Evolutionary conservation across 2,797 vertebrate species (phyloP), one percentile per base, ranked within the genome.

Genomic region (Pangasius krempfi): DNA sequence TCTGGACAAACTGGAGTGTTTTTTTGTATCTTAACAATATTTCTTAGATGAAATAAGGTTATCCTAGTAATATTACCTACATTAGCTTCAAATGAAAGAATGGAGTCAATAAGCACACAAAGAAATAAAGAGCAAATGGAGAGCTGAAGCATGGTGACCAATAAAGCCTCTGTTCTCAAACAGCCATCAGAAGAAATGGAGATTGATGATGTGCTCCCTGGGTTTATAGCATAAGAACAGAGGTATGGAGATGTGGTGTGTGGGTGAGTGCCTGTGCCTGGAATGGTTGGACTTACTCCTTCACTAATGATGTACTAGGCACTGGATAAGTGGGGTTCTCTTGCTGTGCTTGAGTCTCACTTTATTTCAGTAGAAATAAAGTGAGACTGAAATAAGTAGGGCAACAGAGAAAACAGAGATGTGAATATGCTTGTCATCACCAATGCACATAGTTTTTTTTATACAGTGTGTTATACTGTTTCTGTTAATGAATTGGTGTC

Each of bases 271-370:
- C 12, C 27, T 66, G 4, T n/a, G 27, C 4, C 33, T 84, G 64
- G 58, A 81, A 64, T 84, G 62, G 47, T 62, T 86, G n/a, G 90
- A 93, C 93, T 94, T 91, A 93, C 93, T 93, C 92, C 85, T 66
- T 89, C 84, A 89, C 91, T 95, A 95, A 96, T 95, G 94, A 95
- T 94, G 91, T 82, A 87, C 90, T 94, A 92, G 93, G 94, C 91
- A 72, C 89, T 89, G 92, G 94, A 90, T 93, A 94, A 94, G 94
- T 91, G 10, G 90, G 93, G 94, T 76, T 92, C 93, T 92, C 94
- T 94, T 47, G 93, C 94, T 94, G 95, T 70, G 93, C 89, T 89
- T 90, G 89, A 87, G 92, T 94, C 92, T 44, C 40, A 44, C 40
- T 44, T 44, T 44, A 44, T 44, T 44, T 44, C 40, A 44, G 40